These are phyloP conservation scores for Drosophila acutilabella DNA, from an alignment of 2,888 invertebrate species.

Conservation along the genomic window DNA sequence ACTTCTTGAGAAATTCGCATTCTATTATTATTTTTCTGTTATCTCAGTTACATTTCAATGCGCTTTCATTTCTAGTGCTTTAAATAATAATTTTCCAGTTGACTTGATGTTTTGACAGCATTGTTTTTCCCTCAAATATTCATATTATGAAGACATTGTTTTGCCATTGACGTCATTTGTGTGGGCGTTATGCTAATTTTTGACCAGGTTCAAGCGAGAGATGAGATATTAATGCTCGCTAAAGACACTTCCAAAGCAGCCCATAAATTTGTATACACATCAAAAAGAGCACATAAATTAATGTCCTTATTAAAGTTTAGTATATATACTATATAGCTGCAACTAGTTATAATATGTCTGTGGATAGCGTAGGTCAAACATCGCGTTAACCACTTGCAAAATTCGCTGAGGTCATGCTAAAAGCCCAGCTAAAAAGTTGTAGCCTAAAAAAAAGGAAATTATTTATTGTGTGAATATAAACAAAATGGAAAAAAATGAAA, in stretches of 20 bases:
- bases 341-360: conserved; percentile 12
- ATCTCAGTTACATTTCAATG: not conserved
- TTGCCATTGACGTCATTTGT: conserved; percentile 8
- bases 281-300: not conserved
- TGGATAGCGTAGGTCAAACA: not conserved
- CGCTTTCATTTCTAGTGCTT: conserved; percentile 5
- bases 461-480: conserved; percentile 10
- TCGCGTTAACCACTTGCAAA: conserved; percentile 24
- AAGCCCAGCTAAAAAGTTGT: conserved; percentile 50
- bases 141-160: conserved; percentile 20
- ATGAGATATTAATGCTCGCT: conserved; percentile 20
- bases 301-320: not conserved
- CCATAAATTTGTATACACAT: conserved; percentile 13
- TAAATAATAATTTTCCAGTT: conserved; percentile 20
- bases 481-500: not conserved
- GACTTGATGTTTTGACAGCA: conserved; percentile 28
- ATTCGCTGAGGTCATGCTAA: conserved; percentile 54
- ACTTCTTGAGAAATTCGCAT: not conserved
- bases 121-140: conserved; percentile 21
- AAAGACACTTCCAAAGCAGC: conserved; percentile 8
- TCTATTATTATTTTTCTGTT: not conserved
- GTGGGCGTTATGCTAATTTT: conserved; percentile 29
- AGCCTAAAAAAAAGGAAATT: conserved; percentile 20
- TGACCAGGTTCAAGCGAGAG: conserved; percentile 2
- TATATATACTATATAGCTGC: not conserved